phyloP scores from a whole-genome alignment of 2,797 vertebrate genomes.

The Buceros bicornis region DNA sequence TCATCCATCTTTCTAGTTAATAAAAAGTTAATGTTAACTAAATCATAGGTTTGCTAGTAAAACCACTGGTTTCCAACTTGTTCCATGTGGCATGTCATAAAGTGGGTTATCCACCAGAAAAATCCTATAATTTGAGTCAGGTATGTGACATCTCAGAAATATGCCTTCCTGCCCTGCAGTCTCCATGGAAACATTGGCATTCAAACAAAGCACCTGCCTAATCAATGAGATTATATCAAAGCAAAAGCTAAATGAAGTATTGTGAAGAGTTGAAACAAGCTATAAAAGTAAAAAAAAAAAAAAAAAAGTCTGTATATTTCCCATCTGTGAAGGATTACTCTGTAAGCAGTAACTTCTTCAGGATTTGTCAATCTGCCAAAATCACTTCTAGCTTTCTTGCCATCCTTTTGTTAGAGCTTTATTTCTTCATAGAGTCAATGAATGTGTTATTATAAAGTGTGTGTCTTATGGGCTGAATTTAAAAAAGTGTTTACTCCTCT shows the following conservation, averaged over 20 bases:
- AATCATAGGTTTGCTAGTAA: background rate
- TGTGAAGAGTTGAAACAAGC: background rate
- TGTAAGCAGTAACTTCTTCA: background rate
- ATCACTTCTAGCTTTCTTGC: background rate
- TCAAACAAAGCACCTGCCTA: background rate
- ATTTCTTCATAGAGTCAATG: background rate
- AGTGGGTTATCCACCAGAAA: background rate
- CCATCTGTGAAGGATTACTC: background rate
- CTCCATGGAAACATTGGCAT: background rate
- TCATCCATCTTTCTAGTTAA: background rate
- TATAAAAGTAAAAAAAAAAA: background rate
- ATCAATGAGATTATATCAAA: background rate
- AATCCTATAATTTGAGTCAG: background rate
- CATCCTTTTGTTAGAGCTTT: background rate
- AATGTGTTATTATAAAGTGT: background rate
- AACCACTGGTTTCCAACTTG: background rate
- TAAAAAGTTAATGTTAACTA: background rate
- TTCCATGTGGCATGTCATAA: background rate
- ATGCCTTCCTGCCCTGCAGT: background rate
- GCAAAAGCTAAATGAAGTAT: constrained; percentile 3
- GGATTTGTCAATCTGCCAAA: background rate
- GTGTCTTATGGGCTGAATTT: background rate
- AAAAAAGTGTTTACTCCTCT: background rate
- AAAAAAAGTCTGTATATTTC: background rate
- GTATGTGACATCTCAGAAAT: background rate